Percentiles rank a stretch among this genome's conserved stretches.
phyloP scores from a whole-genome alignment of 2,797 vertebrate genomes.

The Coccyzus lansbergi region DNA sequence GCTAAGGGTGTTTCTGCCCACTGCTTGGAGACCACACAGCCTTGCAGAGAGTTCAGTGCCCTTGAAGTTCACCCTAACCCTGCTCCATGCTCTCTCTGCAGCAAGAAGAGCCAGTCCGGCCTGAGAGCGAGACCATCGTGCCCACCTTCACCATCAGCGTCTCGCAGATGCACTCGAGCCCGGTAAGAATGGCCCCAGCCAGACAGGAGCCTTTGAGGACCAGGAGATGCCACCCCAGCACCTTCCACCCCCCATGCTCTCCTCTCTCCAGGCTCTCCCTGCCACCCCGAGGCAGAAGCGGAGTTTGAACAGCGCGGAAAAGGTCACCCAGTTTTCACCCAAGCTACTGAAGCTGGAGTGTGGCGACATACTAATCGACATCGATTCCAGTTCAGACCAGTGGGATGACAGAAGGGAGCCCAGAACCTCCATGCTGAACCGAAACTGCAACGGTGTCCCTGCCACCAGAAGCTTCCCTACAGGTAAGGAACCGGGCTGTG shows the following conservation, averaged over 20 bases:
- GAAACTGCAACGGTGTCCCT: neutral
- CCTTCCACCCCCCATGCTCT: neutral
- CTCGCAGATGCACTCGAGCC: fast-evolving
- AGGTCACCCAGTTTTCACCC: neutral
- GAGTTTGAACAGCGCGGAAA: neutral
- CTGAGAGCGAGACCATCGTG: fast-evolving
- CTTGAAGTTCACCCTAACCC: fast-evolving
- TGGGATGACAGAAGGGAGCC: neutral
- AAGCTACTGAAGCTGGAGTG: slow-evolving; percentile 49
- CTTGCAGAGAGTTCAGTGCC: neutral
- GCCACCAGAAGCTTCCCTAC: fast-evolving
- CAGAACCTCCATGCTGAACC: neutral
- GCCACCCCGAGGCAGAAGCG: neutral
- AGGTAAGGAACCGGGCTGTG: neutral
- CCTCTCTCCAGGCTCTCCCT: neutral
- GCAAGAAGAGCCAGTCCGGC: neutral
- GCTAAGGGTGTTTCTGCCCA: neutral
- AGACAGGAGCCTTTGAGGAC: neutral
- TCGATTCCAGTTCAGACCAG: neutral
- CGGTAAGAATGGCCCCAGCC: neutral
- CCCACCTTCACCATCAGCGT: neutral
- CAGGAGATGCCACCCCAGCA: neutral
- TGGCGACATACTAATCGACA: fast-evolving
- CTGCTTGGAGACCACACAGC: neutral
- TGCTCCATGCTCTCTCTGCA: fast-evolving